Evolutionary conservation across 35 echinoderm and acorn worm genomes (phyloP).

Genomic region (Amphiura filiformis): DNA sequence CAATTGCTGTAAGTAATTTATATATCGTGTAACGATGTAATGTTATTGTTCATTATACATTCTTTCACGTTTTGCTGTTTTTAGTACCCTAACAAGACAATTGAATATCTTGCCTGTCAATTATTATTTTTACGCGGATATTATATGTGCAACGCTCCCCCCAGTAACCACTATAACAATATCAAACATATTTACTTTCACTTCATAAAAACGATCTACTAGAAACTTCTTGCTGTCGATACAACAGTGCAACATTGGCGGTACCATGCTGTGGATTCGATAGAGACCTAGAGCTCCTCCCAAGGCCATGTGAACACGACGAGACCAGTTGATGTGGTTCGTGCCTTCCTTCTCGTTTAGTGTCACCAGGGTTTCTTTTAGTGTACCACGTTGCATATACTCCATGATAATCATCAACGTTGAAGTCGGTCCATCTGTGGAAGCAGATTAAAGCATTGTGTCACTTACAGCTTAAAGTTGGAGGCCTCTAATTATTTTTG

Average conservation of each 20-base stretch:
- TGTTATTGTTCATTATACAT: no score
- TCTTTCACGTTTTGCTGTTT: no score
- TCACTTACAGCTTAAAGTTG: no score
- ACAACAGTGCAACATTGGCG: neutral
- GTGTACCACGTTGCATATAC: neutral
- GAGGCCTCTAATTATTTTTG: no score
- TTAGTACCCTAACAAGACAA: no score
- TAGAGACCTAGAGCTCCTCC: neutral
- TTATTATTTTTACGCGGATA: no score
- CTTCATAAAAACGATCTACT: neutral
- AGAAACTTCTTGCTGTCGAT: neutral
- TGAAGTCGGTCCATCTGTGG: neutral
- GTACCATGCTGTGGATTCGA: neutral
- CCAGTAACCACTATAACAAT: no score
- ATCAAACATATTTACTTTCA: neutral
- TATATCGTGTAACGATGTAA: no score
- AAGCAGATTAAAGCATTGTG: no score
- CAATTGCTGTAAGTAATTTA: no score
- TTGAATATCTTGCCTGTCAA: no score
- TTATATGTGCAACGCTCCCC: no score
- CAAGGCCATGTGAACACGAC: neutral
- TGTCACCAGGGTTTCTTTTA: neutral
- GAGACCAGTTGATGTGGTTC: neutral
- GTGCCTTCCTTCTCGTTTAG: neutral
- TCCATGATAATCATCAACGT: constrained; percentile 2